These are phyloP conservation scores for Amblyjoppa fuscipennis DNA, from an alignment of 2,888 invertebrate species.

Conservation along the genomic window DNA sequence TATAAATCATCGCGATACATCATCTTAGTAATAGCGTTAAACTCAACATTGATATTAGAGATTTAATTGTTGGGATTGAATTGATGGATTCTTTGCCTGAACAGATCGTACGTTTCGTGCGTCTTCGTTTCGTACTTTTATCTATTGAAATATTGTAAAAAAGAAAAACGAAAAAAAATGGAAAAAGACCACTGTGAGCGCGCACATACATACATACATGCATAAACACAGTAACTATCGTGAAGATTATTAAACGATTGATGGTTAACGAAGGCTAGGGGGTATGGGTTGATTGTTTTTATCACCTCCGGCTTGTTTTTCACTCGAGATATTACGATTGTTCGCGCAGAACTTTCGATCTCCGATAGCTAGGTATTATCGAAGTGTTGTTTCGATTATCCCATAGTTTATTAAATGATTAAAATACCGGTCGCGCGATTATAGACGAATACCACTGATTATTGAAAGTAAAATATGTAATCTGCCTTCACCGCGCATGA, in stretches of 20 bases:
- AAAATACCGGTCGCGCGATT: constrained; percentile 49
- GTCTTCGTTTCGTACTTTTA: constrained; percentile 41
- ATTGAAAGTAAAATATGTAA: constrained; percentile 65
- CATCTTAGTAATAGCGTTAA: constrained; percentile 53
- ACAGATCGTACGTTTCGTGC: constrained; percentile 11
- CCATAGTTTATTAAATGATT: constrained; percentile 63
- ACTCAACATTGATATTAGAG: constrained; percentile 17
- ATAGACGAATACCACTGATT: constrained; percentile 56
- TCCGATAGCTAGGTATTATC: constrained; percentile 49
- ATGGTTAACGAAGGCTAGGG: constrained; percentile 62
- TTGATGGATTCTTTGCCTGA: constrained; percentile 23
- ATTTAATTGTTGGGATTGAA: constrained; percentile 50
- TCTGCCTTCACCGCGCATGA: constrained; percentile 58
- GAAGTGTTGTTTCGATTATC: constrained; percentile 61
- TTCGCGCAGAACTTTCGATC: constrained; percentile 11
- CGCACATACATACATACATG: neutral
- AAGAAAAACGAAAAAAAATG: constrained; percentile 1
- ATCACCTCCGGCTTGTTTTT: constrained; percentile 61
- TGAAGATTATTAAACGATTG: constrained; percentile 53
- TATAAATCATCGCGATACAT: constrained; percentile 55
- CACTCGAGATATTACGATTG: constrained; percentile 22
- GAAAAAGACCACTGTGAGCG: constrained; percentile 4
- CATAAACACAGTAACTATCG: constrained; percentile 46
- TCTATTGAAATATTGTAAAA: constrained; percentile 38
- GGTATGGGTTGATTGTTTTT: constrained; percentile 66